phyloP scores from a whole-genome alignment of 2,888 invertebrate species.

The Neoscelio sp. region DNA sequence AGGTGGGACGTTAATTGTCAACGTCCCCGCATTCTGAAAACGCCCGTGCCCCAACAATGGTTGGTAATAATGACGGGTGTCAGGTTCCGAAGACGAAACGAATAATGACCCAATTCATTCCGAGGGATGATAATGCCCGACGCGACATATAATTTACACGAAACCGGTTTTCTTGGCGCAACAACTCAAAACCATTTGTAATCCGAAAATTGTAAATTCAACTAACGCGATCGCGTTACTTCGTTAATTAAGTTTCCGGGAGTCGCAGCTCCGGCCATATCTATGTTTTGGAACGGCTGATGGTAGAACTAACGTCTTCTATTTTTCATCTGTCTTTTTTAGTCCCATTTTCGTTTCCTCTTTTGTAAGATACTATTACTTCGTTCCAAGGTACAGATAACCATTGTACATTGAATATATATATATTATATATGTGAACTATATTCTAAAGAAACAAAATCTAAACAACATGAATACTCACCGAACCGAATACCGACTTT shows the following conservation, averaged over 20 bases:
- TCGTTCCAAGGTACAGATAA: slow-evolving; percentile 5
- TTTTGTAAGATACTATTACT: not conserved
- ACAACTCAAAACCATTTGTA: not conserved
- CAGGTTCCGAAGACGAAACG: not conserved
- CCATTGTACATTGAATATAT: slow-evolving; percentile 7
- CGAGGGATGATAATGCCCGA: not conserved
- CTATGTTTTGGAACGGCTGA: slow-evolving; percentile 17
- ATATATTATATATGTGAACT: slow-evolving; percentile 17
- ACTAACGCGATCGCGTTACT: slow-evolving; percentile 1
- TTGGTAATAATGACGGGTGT: too few relatives aligned
- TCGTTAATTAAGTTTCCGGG: slow-evolving; percentile 2
- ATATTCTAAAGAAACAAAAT: slow-evolving; percentile 3
- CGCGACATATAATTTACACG: slow-evolving; percentile 1
- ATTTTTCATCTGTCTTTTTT: too few relatives aligned
- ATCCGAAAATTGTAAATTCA: not conserved
- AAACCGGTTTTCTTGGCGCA: slow-evolving; percentile 11
- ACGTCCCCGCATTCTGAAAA: too few relatives aligned
- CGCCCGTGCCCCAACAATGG: too few relatives aligned
- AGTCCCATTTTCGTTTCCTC: not conserved
- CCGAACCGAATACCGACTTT: slow-evolving; percentile 11
- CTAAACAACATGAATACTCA: slow-evolving; percentile 3
- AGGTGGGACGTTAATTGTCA: too few relatives aligned
- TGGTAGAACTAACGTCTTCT: slow-evolving; percentile 7
- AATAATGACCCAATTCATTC: not conserved
- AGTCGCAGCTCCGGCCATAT: not conserved